Conservation (phyloP, 1,140 invertebrate genomes). For the Hormaphis cornu region DNA sequence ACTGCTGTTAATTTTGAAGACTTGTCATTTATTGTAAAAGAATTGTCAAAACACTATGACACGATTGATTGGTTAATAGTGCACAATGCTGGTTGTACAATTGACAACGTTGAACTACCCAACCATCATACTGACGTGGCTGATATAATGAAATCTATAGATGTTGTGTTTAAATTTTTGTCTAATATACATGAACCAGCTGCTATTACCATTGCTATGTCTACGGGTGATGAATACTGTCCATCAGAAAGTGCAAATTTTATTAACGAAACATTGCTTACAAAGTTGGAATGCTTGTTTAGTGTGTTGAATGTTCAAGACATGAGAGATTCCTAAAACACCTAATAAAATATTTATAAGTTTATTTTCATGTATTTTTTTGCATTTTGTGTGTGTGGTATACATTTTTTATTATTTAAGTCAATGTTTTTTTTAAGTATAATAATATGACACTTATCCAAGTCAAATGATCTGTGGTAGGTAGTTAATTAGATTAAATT, state of each 20-base stretch:
- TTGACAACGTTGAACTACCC: slow-evolving; percentile 68
- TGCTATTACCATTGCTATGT: slow-evolving; percentile 68
- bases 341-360: background rate
- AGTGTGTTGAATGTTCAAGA: slow-evolving; percentile 35
- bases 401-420: background rate
- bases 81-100: slow-evolving; percentile 76
- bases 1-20: slow-evolving; percentile 6
- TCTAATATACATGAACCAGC: slow-evolving; percentile 47
- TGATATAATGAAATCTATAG: slow-evolving; percentile 57
- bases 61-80: slow-evolving; percentile 68
- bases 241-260: slow-evolving; percentile 62
- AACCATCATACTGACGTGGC: slow-evolving; percentile 63
- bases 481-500: too few species aligned
- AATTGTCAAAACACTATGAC: slow-evolving; percentile 33
- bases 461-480: background rate
- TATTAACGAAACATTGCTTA: slow-evolving; percentile 56
- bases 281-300: slow-evolving; percentile 40
- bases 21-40: slow-evolving; percentile 31
- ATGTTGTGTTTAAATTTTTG: slow-evolving; percentile 43
- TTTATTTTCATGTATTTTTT: background rate
- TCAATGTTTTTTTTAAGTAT: background rate
- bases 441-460: background rate
- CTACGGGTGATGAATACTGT: slow-evolving; percentile 80
- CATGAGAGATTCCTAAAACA: slow-evolving; percentile 1
- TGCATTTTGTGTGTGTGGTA: background rate